A percentile compares a stretch with the other conserved stretches of the same genome.
These are phyloP conservation scores for Cyphomyrus discorhynchus DNA, from an alignment of 2,113 vertebrate genomes.

Conservation along the genomic window DNA sequence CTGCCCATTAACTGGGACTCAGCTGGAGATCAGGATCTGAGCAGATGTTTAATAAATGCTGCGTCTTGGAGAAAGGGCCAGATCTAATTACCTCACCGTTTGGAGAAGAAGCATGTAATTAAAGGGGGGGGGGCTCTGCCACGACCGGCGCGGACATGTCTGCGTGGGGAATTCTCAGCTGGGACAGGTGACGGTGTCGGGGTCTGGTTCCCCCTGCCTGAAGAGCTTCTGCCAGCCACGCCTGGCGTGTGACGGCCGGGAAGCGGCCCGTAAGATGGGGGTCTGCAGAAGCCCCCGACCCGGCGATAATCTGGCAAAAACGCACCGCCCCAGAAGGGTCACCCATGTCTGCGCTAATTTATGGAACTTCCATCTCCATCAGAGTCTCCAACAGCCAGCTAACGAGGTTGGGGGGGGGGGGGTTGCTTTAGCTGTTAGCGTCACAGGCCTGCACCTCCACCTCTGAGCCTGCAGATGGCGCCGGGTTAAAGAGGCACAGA, in stretches of 20 bases:
- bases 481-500: background rate
- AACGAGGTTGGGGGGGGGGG: background rate
- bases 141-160: background rate
- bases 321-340: background rate
- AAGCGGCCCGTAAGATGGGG: background rate
- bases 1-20: background rate
- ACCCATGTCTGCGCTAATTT: background rate
- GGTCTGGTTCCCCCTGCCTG: background rate
- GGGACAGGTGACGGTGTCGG: background rate
- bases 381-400: background rate
- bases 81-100: background rate
- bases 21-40: background rate
- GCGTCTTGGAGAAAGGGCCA: background rate
- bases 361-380: background rate
- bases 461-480: background rate
- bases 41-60: slow-evolving; percentile 4
- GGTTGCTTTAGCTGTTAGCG: background rate
- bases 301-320: background rate
- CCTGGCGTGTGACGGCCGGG: background rate
- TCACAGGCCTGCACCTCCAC: background rate
- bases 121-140: background rate
- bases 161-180: background rate
- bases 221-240: background rate
- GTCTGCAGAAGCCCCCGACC: background rate
- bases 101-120: background rate